These are phyloP conservation scores for Thunnus albacares DNA, from an alignment of 2,797 vertebrate species.

Conservation along the genomic window DNA sequence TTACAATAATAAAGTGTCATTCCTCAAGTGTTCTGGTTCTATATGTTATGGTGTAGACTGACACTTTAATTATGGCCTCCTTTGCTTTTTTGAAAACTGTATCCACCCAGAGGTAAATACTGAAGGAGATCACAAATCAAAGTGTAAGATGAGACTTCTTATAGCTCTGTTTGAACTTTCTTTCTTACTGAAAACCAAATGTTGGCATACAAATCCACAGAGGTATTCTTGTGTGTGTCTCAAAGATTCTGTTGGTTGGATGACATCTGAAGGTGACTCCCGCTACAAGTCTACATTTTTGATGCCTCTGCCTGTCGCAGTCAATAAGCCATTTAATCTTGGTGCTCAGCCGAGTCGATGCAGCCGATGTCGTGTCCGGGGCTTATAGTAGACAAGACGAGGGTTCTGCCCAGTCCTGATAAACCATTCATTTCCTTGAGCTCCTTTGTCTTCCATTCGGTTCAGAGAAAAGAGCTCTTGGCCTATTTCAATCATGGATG, in stretches of 20 bases:
- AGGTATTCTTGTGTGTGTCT: slow-evolving; percentile 46
- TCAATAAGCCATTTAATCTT: slow-evolving; percentile 91
- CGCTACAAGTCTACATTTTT: slow-evolving; percentile 71
- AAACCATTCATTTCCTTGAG: slow-evolving; percentile 85
- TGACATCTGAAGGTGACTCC: slow-evolving; percentile 86
- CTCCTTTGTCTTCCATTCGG: slow-evolving; percentile 85
- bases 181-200: slow-evolving; percentile 28
- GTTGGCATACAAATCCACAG: slow-evolving; percentile 19
- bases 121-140: slow-evolving; percentile 48
- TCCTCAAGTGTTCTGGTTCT: slow-evolving; percentile 41
- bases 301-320: slow-evolving; percentile 77
- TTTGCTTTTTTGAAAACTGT: slow-evolving; percentile 20
- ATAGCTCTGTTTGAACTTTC: slow-evolving; percentile 39
- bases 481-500: slow-evolving; percentile 87
- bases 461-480: slow-evolving; percentile 82
- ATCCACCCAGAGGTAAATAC: slow-evolving; percentile 41
- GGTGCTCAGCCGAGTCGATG: slow-evolving; percentile 81
- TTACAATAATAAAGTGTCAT: slow-evolving; percentile 57
- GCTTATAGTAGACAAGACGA: slow-evolving; percentile 78
- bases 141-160: slow-evolving; percentile 14
- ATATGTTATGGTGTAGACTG: slow-evolving; percentile 38
- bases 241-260: slow-evolving; percentile 45
- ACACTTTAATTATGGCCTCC: slow-evolving; percentile 45
- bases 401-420: slow-evolving; percentile 83
- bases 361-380: slow-evolving; percentile 75